A percentile compares a stretch with the other conserved stretches of the same genome.
Conservation (phyloP, 2,113 vertebrate species). For the Equus quagga region DNA sequence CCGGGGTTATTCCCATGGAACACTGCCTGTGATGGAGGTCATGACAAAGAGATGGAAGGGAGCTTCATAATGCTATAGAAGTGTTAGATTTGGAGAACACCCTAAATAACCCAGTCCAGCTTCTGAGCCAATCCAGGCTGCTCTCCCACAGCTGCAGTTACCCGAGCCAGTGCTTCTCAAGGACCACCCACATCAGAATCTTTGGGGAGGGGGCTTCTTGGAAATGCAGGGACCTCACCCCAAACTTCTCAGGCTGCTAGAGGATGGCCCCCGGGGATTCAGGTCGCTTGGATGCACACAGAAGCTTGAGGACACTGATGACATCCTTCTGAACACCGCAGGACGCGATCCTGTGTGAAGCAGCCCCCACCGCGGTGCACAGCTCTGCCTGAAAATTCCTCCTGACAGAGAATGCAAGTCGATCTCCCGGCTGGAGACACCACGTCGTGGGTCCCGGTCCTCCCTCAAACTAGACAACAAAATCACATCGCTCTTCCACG, state of each 20-base stretch:
- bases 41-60: background rate
- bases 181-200: background rate
- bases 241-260: background rate
- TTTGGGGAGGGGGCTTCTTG: fast-evolving
- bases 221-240: background rate
- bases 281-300: fast-evolving
- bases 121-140: background rate
- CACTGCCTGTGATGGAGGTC: fast-evolving
- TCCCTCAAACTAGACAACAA: too few species aligned
- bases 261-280: background rate
- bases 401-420: fast-evolving
- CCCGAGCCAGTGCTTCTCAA: fast-evolving
- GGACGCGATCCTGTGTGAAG: fast-evolving
- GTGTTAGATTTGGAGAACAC: background rate
- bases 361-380: too few species aligned
- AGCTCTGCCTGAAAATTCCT: background rate
- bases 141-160: fast-evolving
- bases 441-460: background rate
- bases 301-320: background rate
- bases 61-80: too few species aligned
- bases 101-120: fast-evolving
- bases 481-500: fast-evolving
- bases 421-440: background rate
- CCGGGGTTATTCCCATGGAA: background rate
- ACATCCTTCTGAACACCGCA: background rate